Base-by-base conservation (phyloP, 2,888 invertebrate genomes). In the Apotomis betuletana region DNA sequence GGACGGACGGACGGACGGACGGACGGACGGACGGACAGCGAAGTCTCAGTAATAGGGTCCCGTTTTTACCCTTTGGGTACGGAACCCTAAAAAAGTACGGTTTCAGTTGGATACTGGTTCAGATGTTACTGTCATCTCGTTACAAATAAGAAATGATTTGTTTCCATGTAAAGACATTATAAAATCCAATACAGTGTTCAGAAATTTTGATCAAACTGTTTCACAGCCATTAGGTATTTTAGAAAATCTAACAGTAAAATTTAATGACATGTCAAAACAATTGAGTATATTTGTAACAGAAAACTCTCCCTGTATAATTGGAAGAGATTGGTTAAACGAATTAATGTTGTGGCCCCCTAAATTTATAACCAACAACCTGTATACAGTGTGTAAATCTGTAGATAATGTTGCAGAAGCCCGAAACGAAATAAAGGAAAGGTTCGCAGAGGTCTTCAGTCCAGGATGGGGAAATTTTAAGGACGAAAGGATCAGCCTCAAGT, bases 401-500 rank as follows among this genome's bases (percentile, higher is more conserved):
- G 61, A 55, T 15, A 12, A 61, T 57, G 44, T 65, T 68, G 41
- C 69, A 73, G 62, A 62, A 57, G 13, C 13, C 15, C 13, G 44
- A 62, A 51, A 63, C 8, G 13, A 12, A 8, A 15, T 72, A 64
- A 72, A 68, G 58, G 46, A 63, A 52, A 46, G 64, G 49, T 75
- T 68, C 51, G 36, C 71, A 67, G 70, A 70, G 54, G 72, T 75
- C 36, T 74, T 75, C 52, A 67, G 61, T 9, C 64, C 74, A 51
- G 76, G 74, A 38, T 75, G 75, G 75, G 74, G 74, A 13, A 69
- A 74, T 10, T 67, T 67, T 38, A 72, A 71, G 60, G 74, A 72
- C 9, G 67, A 72, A 36, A 1, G n/a, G 1, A 74, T 74, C 38
- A 36, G 3, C 3, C 9, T 73, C 46, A 68, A 69, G 57, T 61